Conservation (phyloP, 2,888 invertebrate genomes). For the Notocelia uddmanniana region DNA sequence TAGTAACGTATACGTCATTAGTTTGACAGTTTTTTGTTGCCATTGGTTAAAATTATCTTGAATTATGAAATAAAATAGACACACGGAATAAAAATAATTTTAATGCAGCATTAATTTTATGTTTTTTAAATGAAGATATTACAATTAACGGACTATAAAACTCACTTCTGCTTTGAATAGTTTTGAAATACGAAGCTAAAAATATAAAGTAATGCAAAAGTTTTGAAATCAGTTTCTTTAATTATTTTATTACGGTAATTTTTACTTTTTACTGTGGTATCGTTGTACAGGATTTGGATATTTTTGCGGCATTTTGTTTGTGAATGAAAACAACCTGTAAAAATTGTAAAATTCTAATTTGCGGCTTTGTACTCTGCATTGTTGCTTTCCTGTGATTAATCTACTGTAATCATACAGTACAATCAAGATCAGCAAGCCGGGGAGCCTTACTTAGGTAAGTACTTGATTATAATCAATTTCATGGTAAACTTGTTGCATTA, state of each 20-base stretch:
- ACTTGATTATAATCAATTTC: conserved; percentile 26
- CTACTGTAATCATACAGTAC: conserved; percentile 12
- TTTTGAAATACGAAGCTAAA: neutral
- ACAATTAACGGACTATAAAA: too few relatives aligned
- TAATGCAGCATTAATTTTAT: neutral
- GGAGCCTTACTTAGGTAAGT: conserved; percentile 34
- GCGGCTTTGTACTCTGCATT: neutral
- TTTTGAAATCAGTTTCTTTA: neutral
- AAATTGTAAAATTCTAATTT: neutral
- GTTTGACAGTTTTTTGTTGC: conserved; percentile 2
- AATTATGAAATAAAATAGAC: neutral
- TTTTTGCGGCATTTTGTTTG: conserved; percentile 10
- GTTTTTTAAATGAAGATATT: neutral
- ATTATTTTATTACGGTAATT: neutral
- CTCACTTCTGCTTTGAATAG: too few relatives aligned
- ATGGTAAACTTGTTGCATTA: conserved; percentile 16
- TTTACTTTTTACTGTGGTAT: conserved; percentile 25
- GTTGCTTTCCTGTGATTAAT: conserved; percentile 8
- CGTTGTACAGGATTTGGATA: conserved; percentile 10
- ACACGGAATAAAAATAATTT: neutral
- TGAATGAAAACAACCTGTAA: neutral
- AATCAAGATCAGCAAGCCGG: conserved; percentile 1
- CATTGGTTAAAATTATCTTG: conserved; percentile 7
- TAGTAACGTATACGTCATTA: conserved; percentile 11
- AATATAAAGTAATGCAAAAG: neutral